phyloP scores from a whole-genome alignment of 2,113 vertebrate genomes.

The Stegostoma tigrinum region DNA sequence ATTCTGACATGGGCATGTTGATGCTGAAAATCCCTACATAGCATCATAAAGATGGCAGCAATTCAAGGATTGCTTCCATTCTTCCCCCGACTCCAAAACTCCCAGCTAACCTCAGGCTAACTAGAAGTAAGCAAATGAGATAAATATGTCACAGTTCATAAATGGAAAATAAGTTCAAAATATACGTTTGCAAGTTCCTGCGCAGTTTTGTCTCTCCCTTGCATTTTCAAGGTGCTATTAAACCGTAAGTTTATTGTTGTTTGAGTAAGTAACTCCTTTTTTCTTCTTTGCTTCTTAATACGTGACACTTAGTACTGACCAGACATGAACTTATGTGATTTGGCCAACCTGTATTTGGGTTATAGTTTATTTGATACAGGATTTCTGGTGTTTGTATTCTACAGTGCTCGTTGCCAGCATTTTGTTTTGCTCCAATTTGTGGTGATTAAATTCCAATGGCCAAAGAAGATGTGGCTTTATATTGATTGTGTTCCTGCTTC shows the following conservation, averaged over 20 bases:
- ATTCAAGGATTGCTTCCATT: background rate
- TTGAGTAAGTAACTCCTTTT: background rate
- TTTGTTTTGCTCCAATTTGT: background rate
- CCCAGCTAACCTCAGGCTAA: background rate
- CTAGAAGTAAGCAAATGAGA: background rate
- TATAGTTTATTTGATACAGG: background rate
- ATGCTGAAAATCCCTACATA: background rate
- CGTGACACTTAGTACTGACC: background rate
- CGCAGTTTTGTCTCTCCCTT: background rate
- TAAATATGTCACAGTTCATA: background rate
- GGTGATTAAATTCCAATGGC: conserved; percentile 3
- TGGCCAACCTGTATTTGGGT: background rate
- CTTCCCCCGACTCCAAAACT: background rate
- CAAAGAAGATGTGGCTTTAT: background rate
- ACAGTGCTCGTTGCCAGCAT: background rate
- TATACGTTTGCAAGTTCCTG: background rate
- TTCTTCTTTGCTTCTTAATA: background rate
- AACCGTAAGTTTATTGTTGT: background rate
- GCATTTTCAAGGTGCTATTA: background rate
- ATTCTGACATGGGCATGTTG: background rate
- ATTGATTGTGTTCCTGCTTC: background rate
- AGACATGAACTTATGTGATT: background rate
- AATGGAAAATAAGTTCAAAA: background rate
- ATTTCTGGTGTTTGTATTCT: conserved; percentile 31
- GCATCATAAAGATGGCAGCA: background rate